phyloP scores from a whole-genome alignment of 2,113 vertebrate genomes.

The Gopherus evgoodei region DNA sequence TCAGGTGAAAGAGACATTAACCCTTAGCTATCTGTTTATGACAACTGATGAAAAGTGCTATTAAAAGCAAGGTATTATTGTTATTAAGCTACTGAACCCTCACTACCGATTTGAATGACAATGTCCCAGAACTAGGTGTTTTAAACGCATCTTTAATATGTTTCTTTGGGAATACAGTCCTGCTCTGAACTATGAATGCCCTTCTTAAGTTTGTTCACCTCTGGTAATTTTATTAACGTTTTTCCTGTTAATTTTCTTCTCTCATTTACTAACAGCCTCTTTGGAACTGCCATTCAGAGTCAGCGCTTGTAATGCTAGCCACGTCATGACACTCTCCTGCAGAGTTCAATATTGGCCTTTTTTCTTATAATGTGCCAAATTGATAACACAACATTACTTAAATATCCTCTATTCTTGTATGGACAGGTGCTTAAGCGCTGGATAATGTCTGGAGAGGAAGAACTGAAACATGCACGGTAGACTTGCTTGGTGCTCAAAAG shows the following conservation, averaged over 20 bases:
- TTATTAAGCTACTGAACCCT: background rate
- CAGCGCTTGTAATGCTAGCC: background rate
- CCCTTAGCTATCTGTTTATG: too few species aligned
- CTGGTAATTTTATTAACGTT: background rate
- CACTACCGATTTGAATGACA: background rate
- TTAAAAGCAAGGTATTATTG: background rate
- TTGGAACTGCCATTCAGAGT: background rate
- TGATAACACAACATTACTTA: background rate
- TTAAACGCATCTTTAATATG: background rate
- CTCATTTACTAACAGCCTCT: accelerated
- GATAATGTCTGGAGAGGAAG: background rate
- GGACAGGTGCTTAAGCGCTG: background rate
- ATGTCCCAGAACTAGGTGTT: background rate
- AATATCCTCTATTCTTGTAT: accelerated
- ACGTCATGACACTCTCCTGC: background rate
- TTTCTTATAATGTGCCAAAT: background rate
- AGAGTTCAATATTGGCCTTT: background rate
- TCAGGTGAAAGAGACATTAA: too few species aligned
- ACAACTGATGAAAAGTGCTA: background rate
- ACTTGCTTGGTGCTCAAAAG: background rate
- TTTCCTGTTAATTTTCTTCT: background rate
- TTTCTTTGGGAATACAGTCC: background rate
- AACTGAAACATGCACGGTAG: background rate
- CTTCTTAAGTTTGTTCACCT: background rate
- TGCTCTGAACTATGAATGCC: background rate